Evolutionary conservation across 2,888 invertebrate genomes (phyloP).

Genomic region (Ceraclea dissimilis): DNA sequence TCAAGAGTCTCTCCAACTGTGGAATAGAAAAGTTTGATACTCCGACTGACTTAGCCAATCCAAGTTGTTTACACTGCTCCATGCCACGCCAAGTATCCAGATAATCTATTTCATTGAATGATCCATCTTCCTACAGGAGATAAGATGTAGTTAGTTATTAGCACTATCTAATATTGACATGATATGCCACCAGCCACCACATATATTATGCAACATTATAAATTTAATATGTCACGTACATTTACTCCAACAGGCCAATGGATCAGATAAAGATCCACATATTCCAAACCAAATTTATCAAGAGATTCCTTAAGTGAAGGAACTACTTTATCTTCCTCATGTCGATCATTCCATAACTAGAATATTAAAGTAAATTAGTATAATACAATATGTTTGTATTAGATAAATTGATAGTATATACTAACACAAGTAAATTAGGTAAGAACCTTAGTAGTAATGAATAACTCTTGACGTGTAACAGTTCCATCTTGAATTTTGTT

Average conservation of each 20-base stretch:
- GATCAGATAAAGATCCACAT: conserved; percentile 74
- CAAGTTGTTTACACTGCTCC: conserved; percentile 59
- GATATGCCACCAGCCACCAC: no score
- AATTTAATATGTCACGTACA: conserved; percentile 28
- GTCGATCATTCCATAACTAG: conserved; percentile 46
- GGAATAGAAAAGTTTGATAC: conserved; percentile 72
- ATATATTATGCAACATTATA: no score
- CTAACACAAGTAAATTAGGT: neutral
- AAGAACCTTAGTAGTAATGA: conserved; percentile 47
- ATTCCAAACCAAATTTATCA: conserved; percentile 57
- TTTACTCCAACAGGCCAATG: conserved; percentile 73
- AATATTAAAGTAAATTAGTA: conserved; percentile 10
- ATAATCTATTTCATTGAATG: conserved; percentile 59
- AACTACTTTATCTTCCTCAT: conserved; percentile 59
- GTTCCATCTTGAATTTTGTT: conserved; percentile 39
- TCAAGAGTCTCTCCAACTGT: conserved; percentile 59
- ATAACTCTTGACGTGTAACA: conserved; percentile 43
- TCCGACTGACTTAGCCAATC: conserved; percentile 64
- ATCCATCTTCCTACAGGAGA: conserved; percentile 36
- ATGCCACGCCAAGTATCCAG: conserved; percentile 68
- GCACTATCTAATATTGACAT: no score
- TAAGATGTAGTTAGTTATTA: neutral
- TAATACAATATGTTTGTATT: neutral
- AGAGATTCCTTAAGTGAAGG: conserved; percentile 59
- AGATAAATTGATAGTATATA: no score